Conservation (phyloP, 2,797 vertebrate species). For the Morus bassanus region DNA sequence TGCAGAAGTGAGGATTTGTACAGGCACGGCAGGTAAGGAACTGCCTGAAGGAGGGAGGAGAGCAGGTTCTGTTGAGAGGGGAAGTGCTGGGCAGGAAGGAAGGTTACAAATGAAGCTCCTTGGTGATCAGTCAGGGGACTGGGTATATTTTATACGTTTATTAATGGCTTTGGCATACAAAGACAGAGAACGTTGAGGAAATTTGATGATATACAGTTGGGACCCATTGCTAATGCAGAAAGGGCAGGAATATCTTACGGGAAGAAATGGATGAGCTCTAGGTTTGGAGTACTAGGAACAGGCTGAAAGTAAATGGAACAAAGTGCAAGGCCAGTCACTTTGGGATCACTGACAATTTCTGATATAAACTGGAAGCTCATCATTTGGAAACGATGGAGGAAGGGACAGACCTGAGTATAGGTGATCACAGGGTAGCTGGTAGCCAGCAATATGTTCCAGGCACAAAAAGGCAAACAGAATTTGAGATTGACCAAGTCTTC, state of each 20-base stretch:
- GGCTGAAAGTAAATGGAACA: background rate
- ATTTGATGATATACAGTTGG: background rate
- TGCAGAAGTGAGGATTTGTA: background rate
- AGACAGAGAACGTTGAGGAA: background rate
- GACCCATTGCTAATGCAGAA: background rate
- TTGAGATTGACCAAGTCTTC: background rate
- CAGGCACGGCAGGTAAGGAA: background rate
- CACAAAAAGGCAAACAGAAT: background rate
- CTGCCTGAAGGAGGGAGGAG: background rate
- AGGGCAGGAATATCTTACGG: background rate
- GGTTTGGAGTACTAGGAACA: background rate
- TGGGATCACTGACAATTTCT: background rate
- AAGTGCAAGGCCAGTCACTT: background rate
- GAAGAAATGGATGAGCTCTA: background rate
- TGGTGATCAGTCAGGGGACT: background rate
- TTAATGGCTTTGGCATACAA: background rate
- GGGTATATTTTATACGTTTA: background rate
- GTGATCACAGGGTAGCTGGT: background rate
- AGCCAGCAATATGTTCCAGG: background rate
- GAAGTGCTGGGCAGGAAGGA: background rate
- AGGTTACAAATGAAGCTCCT: background rate
- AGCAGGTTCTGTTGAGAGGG: background rate
- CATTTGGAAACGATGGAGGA: background rate
- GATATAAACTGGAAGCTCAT: background rate
- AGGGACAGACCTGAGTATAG: background rate